A percentile compares a stretch with the other conserved stretches of the same genome.
Conservation (phyloP, 2,888 invertebrate genomes). For the Barypeithes pellucidus region DNA sequence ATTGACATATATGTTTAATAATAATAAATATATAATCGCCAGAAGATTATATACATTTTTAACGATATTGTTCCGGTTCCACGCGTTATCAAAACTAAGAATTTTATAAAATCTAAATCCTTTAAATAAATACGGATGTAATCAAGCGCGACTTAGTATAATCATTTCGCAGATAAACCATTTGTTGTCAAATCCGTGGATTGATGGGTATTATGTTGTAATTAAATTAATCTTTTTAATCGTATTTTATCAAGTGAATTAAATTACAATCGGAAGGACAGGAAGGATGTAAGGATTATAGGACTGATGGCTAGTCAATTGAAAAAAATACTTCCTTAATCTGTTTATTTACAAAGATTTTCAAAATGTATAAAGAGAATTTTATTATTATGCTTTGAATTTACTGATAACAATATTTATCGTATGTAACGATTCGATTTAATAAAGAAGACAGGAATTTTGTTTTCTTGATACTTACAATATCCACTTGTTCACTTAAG, state of each 20-base stretch:
- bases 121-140: background rate
- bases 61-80: background rate
- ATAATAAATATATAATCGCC: too few species aligned
- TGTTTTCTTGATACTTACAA: too few species aligned
- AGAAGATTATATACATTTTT: too few species aligned
- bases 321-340: background rate
- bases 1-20: too few species aligned
- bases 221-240: slow-evolving; percentile 1
- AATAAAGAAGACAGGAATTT: too few species aligned
- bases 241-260: background rate
- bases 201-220: background rate
- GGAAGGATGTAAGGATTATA: slow-evolving; percentile 7
- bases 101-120: background rate
- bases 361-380: background rate
- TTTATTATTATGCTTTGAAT: too few species aligned
- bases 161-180: background rate
- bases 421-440: too few species aligned
- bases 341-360: slow-evolving; percentile 10
- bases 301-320: background rate
- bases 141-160: background rate
- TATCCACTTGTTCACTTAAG: too few species aligned
- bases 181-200: background rate
- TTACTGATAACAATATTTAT: too few species aligned
- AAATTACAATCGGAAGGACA: slow-evolving; percentile 8
- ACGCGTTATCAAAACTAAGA: background rate